Percentiles rank a stretch among this genome's conserved stretches.
These are phyloP conservation scores for Aphelinus certus DNA, from an alignment of 1,140 invertebrate species.

Conservation along the genomic window DNA sequence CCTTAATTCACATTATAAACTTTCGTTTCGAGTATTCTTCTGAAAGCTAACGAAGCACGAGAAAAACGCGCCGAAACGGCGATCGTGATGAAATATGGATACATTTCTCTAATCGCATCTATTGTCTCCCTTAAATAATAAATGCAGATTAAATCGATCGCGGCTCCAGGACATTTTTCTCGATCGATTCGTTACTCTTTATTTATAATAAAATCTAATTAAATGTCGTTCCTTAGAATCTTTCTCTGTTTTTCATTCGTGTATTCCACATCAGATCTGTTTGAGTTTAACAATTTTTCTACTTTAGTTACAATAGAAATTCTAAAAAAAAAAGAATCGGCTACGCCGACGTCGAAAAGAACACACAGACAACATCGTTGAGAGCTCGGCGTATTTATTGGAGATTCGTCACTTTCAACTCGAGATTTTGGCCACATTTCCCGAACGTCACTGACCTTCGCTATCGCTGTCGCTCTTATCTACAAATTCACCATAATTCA, in stretches of 20 bases:
- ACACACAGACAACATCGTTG: slow-evolving; percentile 33
- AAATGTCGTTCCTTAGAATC: too few species aligned
- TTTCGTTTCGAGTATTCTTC: slow-evolving; percentile 22
- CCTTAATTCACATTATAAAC: too few species aligned
- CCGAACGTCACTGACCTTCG: slow-evolving; percentile 78
- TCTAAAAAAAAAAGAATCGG: slow-evolving; percentile 28
- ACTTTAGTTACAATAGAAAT: slow-evolving; percentile 3
- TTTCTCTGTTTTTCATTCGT: too few species aligned
- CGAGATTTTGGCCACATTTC: slow-evolving; percentile 40
- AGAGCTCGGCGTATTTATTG: slow-evolving; percentile 36
- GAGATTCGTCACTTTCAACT: slow-evolving; percentile 42
- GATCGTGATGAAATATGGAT: slow-evolving; percentile 37
- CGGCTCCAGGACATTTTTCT: slow-evolving; percentile 51
- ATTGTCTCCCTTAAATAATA: neutral
- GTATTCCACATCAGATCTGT: too few species aligned
- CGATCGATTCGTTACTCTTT: slow-evolving; percentile 24
- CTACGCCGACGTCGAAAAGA: slow-evolving; percentile 31
- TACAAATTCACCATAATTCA: slow-evolving; percentile 54
- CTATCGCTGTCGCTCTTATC: slow-evolving; percentile 93
- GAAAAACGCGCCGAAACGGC: slow-evolving; percentile 51
- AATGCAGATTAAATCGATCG: slow-evolving; percentile 41
- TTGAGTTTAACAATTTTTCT: too few species aligned
- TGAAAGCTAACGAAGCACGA: slow-evolving; percentile 26
- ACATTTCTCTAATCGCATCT: neutral
- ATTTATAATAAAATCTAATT: neutral